Percentiles rank a stretch among this genome's conserved stretches.
These are phyloP conservation scores for Lepeophtheirus nordmannii DNA, from an alignment of 2,888 invertebrate genomes.

Conservation along the genomic window DNA sequence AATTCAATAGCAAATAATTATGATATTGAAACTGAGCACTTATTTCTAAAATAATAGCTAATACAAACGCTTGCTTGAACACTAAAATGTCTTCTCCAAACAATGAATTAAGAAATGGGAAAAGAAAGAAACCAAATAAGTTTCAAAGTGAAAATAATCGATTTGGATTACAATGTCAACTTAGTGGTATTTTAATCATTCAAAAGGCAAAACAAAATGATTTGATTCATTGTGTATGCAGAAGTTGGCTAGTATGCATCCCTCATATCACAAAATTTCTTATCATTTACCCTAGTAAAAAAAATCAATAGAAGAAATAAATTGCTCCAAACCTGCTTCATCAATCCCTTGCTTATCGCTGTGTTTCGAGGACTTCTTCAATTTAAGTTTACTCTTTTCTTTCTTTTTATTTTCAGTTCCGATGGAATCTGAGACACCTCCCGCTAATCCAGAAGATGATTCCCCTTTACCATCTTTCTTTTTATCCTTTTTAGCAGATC, in stretches of 20 bases:
- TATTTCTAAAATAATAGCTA: too few species aligned
- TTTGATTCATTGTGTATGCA: too few species aligned
- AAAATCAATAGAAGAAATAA: too few species aligned
- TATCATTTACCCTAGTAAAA: too few species aligned
- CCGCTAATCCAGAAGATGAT: neutral
- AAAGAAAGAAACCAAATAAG: constrained; percentile 12
- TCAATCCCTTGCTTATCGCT: neutral
- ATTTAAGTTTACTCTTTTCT: constrained; percentile 13
- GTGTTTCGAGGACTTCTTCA: constrained; percentile 10
- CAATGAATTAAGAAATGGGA: constrained; percentile 26
- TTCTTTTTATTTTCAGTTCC: constrained; percentile 14
- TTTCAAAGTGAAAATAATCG: neutral
- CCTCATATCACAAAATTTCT: too few species aligned
- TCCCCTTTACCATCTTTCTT: constrained; percentile 44
- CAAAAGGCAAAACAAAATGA: too few species aligned
- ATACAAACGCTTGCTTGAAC: neutral
- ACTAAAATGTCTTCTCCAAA: neutral
- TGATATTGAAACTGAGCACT: too few species aligned
- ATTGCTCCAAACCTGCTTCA: neutral
- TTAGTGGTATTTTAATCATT: neutral
- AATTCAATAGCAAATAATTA: too few species aligned
- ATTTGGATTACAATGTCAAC: neutral
- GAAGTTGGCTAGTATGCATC: too few species aligned
- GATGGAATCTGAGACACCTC: neutral
- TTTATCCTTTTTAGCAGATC: constrained; percentile 32